Evolutionary conservation across 1,140 invertebrate genomes (phyloP), one percentile per base, ranked within the genome.

Genomic region (Drosophila rufa): DNA sequence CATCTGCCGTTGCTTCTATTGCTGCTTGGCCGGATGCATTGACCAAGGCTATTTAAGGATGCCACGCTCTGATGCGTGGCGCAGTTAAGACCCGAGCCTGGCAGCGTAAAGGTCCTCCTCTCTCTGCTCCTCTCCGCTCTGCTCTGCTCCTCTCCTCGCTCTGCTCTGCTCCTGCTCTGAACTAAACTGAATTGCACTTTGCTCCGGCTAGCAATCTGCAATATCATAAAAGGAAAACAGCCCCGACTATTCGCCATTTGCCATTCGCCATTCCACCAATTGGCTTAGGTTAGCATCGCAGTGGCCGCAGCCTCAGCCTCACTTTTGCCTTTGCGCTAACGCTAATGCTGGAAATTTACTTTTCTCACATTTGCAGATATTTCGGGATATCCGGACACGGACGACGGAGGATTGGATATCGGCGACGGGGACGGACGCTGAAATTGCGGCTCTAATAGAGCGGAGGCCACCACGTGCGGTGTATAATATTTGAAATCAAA

Each of bases 401-500:
- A 22, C 25, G 53, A 9, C 50, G 43, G 30, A 57, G 62, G 43
- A 57, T 47, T 42, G 46, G 64, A 60, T 36, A 36, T 30, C 17
- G 42, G 64, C 30, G 60, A 50, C 60, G 47, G 60, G 36, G 62
- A 70, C 67, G 48, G 48, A 55, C 40, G 64, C 56, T 69, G 75
- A 78, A 78, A 77, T 69, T 78, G 74, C 75, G 58, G 25, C 65
- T 70, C 45, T 78, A 61, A 69, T 78, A 60, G 75, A 78, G 83
- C 64, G 50, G 61, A 59, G 59, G 64, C 51, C 51, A 80, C 58
- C 61, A 70, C 50, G 80, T 79, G 77, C 75, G 69, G 73, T 86
- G 80, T 91, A 92, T 91, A 92, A 92, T 92, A 92, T 92, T 92
- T 92, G 91, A 92, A 92, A 92, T 92, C 91, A 92, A 91, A 92